These are phyloP conservation scores for Tragelaphus strepsiceros DNA, from an alignment of 2,113 vertebrate genomes.

Conservation along the genomic window DNA sequence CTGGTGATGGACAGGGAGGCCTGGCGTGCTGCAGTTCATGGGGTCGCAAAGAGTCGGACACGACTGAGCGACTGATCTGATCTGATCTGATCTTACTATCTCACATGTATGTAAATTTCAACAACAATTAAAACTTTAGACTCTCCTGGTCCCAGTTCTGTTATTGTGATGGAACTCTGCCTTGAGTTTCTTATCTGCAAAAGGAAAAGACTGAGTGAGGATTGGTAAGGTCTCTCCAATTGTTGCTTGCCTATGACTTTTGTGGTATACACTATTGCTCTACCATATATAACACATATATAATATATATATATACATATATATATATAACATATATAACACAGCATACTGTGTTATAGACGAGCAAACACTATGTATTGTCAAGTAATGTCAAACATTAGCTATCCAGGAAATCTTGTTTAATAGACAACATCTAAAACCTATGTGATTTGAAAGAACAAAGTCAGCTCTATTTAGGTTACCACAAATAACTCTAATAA, in stretches of 20 bases:
- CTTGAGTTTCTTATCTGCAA: neutral
- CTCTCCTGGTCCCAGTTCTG: neutral
- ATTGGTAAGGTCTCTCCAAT: neutral
- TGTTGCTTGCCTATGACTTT: neutral
- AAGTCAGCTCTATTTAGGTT: neutral
- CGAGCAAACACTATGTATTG: neutral
- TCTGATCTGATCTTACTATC: no score
- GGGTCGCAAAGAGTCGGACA: no score
- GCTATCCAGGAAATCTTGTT: neutral
- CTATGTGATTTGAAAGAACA: neutral
- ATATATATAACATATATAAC: no score
- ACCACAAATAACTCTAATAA: neutral
- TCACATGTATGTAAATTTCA: neutral
- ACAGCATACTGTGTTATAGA: neutral
- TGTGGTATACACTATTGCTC: accelerated
- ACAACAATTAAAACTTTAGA: neutral
- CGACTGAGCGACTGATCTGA: no score
- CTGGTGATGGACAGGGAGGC: no score
- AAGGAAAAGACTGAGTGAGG: neutral
- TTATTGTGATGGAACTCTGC: neutral
- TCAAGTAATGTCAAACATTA: neutral
- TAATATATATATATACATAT: no score
- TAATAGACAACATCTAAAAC: neutral
- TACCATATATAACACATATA: no score
- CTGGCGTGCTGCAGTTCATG: no score